Evolutionary conservation across 2,888 invertebrate species (phyloP).

Genomic region (Agrotis exclamationis): DNA sequence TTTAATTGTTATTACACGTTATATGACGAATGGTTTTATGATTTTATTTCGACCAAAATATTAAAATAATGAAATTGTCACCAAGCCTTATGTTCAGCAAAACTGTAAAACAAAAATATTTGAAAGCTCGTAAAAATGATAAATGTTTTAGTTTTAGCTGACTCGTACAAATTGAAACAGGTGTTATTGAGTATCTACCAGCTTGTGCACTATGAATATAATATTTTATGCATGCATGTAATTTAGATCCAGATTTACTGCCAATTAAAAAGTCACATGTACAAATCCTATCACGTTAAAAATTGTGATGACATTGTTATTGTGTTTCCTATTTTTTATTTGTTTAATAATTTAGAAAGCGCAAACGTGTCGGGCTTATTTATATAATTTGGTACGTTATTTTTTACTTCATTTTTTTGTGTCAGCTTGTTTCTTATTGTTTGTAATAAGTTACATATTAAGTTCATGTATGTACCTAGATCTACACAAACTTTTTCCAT

Average conservation of each 20-base stretch:
- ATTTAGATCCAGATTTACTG: slow-evolving; percentile 36
- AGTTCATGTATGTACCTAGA: too few relatives aligned
- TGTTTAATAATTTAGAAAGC: slow-evolving; percentile 5
- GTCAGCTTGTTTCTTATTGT: not conserved
- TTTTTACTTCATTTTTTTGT: not conserved
- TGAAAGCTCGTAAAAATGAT: slow-evolving; percentile 2
- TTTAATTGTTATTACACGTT: too few relatives aligned
- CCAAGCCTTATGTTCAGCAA: too few relatives aligned
- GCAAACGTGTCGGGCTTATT: not conserved
- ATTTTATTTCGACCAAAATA: too few relatives aligned
- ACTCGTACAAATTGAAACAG: slow-evolving; percentile 17
- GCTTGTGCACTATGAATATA: slow-evolving; percentile 24
- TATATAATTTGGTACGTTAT: not conserved
- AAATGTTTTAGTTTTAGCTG: slow-evolving; percentile 4
- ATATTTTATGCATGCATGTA: slow-evolving; percentile 41
- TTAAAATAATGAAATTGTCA: too few relatives aligned
- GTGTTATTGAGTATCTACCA: slow-evolving; percentile 23
- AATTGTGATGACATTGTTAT: slow-evolving; percentile 31
- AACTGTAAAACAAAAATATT: too few relatives aligned
- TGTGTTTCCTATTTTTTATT: slow-evolving; percentile 1
- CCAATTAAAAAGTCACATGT: slow-evolving; percentile 34
- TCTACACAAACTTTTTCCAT: too few relatives aligned
- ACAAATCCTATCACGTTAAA: slow-evolving; percentile 19
- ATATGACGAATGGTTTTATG: too few relatives aligned
- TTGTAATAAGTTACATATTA: too few relatives aligned